Percentiles rank a stretch among this genome's conserved stretches.
Conservation (phyloP, 2,888 invertebrate genomes). For the Euplagia quadripunctaria region DNA sequence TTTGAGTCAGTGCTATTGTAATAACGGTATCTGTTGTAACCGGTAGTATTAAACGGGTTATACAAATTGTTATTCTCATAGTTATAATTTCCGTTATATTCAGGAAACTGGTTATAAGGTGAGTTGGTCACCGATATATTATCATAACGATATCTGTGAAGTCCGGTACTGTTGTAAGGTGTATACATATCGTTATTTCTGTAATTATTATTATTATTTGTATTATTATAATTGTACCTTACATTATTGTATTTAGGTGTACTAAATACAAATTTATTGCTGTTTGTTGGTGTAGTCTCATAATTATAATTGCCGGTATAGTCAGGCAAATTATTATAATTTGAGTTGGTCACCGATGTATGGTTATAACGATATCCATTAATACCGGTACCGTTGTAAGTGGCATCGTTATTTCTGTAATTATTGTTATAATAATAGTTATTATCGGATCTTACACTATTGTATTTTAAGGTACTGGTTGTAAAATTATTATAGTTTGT, state of each 20-base stretch:
- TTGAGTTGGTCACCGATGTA: not conserved
- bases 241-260: not conserved
- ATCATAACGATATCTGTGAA: not conserved
- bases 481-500: not conserved
- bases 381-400: constrained; percentile 4
- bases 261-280: not conserved
- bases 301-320: constrained; percentile 10
- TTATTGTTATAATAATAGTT: not conserved
- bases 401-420: not conserved
- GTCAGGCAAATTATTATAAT: not conserved
- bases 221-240: not conserved
- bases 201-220: constrained; percentile 5
- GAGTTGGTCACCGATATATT: not conserved
- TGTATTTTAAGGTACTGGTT: not conserved
- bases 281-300: not conserved
- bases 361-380: not conserved
- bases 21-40: constrained; percentile 3
- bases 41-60: constrained; percentile 6
- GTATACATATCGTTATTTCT: not conserved
- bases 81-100: constrained; percentile 7
- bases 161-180: not conserved
- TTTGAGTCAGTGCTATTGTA: not conserved
- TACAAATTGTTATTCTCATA: constrained; percentile 1
- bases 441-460: not conserved
- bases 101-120: not conserved